Conservation (phyloP, 2,113 vertebrate species). For the Narcine bancroftii region DNA sequence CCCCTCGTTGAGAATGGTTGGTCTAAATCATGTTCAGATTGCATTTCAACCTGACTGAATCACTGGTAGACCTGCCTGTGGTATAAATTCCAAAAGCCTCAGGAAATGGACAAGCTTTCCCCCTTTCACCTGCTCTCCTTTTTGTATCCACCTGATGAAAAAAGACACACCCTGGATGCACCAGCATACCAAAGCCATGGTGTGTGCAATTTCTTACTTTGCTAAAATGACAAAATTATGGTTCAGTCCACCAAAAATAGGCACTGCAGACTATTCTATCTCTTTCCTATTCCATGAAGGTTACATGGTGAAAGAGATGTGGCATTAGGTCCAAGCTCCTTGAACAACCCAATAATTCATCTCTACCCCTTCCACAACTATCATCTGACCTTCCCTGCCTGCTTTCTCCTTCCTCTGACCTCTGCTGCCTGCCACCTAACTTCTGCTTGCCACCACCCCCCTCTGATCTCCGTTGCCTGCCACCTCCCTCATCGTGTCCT, state of each 20-base stretch:
- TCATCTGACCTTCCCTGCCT: no score
- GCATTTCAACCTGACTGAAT: neutral
- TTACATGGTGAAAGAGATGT: neutral
- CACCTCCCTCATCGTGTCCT: no score
- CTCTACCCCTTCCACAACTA: no score
- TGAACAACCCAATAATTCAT: constrained; percentile 4
- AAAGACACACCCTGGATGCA: neutral
- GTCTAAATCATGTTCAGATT: neutral
- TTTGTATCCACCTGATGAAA: no score
- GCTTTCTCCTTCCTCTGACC: no score
- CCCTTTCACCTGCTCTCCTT: neutral
- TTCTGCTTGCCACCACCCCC: no score
- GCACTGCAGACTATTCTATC: neutral
- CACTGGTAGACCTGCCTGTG: neutral
- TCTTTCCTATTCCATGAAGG: neutral
- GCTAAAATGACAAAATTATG: neutral
- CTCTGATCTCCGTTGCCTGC: no score
- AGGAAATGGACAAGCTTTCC: neutral
- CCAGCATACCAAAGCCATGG: neutral
- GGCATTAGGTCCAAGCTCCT: neutral
- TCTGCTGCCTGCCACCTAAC: no score
- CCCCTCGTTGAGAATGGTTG: no score
- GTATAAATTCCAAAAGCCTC: neutral
- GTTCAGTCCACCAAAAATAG: neutral
- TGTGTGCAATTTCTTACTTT: neutral